Evolutionary conservation across 2,113 vertebrate genomes (phyloP).

Genomic region (Alouatta palliata): DNA sequence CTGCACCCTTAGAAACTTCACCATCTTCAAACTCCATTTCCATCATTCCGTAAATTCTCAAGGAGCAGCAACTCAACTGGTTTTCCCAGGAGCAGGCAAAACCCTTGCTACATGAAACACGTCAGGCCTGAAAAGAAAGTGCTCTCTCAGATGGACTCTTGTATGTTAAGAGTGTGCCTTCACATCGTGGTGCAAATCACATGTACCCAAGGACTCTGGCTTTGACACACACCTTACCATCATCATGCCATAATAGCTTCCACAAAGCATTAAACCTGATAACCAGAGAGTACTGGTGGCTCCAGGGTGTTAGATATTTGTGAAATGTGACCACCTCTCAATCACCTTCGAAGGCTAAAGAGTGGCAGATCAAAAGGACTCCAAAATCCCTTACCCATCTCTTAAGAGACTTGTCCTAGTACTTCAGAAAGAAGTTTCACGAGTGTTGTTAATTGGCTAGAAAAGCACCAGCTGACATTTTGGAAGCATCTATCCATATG

Average conservation of each 20-base stretch:
- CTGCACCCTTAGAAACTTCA: constrained; percentile 72
- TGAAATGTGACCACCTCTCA: constrained; percentile 27
- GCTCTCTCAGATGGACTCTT: constrained; percentile 45
- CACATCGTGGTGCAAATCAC: constrained; percentile 64
- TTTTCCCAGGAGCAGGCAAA: constrained; percentile 55
- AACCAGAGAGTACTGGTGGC: constrained; percentile 37
- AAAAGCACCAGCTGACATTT: background rate
- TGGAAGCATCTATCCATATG: background rate
- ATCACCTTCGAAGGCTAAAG: background rate
- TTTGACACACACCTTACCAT: constrained; percentile 57
- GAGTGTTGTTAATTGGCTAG: background rate
- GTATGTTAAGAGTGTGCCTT: constrained; percentile 62
- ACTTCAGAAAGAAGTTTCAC: background rate
- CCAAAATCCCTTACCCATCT: background rate
- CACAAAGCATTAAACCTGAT: background rate
- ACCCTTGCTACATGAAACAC: constrained; percentile 4
- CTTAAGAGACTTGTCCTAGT: constrained; percentile 24
- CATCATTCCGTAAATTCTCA: constrained; percentile 54
- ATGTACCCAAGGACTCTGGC: constrained; percentile 65
- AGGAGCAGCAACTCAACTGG: constrained; percentile 48
- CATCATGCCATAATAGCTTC: constrained; percentile 48
- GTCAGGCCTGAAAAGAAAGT: constrained; percentile 60
- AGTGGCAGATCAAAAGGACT: constrained; percentile 32
- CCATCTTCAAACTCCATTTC: constrained; percentile 56
- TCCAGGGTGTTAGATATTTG: background rate